These are phyloP conservation scores for Phortica okadai DNA, from an alignment of 2,888 invertebrate species.

Conservation along the genomic window DNA sequence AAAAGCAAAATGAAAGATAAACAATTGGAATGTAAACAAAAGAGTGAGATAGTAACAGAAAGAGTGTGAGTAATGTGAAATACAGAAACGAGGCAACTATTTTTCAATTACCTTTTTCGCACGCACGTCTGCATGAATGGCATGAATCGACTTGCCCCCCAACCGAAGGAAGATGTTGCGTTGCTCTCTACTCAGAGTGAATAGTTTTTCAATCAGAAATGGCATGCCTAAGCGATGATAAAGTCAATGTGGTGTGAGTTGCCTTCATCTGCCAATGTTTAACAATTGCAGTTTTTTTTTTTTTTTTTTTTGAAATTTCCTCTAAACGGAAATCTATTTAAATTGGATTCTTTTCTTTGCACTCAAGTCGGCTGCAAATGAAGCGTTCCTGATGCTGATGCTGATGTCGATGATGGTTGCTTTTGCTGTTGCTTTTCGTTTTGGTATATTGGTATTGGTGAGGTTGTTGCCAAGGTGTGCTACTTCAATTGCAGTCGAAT, in stretches of 20 bases:
- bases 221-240: conserved; percentile 43
- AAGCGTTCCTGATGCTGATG: conserved; percentile 49
- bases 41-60: conserved; percentile 13
- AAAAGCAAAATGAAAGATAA: neutral
- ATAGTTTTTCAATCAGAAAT: conserved; percentile 40
- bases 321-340: conserved; percentile 74
- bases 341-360: conserved; percentile 67
- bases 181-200: neutral
- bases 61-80: conserved; percentile 40
- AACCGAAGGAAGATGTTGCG: neutral
- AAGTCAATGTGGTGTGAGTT: conserved; percentile 1
- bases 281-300: conserved; percentile 56
- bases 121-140: conserved; percentile 59
- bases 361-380: conserved; percentile 50
- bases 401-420: conserved; percentile 32
- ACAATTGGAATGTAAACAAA: neutral
- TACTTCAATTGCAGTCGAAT: conserved; percentile 9
- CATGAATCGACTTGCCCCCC: neutral
- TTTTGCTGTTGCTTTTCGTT: conserved; percentile 32
- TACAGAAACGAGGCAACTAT: conserved; percentile 59
- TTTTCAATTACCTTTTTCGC: conserved; percentile 68
- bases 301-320: conserved; percentile 68
- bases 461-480: conserved; percentile 43
- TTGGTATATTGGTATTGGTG: conserved; percentile 37
- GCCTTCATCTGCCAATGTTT: conserved; percentile 35